phyloP scores from a whole-genome alignment of 2,888 invertebrate species.

The Tyria jacobaeae region DNA sequence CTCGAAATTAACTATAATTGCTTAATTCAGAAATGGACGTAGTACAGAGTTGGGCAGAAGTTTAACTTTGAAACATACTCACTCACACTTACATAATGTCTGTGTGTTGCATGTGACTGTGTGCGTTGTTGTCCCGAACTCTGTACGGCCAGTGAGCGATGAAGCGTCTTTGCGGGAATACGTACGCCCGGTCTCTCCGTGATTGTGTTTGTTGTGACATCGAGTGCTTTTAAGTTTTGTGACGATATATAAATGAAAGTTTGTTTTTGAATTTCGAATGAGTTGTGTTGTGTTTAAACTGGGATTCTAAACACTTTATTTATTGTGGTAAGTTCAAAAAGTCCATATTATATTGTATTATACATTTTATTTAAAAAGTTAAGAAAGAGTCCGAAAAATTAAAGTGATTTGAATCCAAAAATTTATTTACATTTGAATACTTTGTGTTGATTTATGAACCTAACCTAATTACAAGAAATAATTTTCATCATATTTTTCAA shows the following conservation, averaged over 20 bases:
- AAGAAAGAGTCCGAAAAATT: neutral
- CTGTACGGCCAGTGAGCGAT: slow-evolving; percentile 38
- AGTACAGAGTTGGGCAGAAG: slow-evolving; percentile 43
- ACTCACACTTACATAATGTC: slow-evolving; percentile 3
- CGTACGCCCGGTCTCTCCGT: slow-evolving; percentile 22
- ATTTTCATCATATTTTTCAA: too few species aligned
- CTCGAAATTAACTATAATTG: slow-evolving; percentile 86
- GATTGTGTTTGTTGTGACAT: slow-evolving; percentile 47
- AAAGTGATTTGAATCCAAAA: neutral
- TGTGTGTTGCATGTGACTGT: slow-evolving; percentile 23
- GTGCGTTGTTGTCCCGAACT: slow-evolving; percentile 36
- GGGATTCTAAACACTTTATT: slow-evolving; percentile 3
- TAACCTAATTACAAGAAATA: neutral
- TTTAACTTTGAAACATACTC: slow-evolving; percentile 30
- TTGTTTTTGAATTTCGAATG: slow-evolving; percentile 13
- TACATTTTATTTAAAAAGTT: neutral
- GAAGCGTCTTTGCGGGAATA: slow-evolving; percentile 29
- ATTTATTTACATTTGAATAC: too few species aligned
- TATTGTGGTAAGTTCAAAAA: slow-evolving; percentile 11
- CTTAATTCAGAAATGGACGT: slow-evolving; percentile 78
- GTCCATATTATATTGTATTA: too few species aligned
- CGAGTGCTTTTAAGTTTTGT: slow-evolving; percentile 43
- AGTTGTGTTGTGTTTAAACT: slow-evolving; percentile 1
- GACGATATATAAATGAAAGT: slow-evolving; percentile 41
- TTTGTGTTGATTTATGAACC: too few species aligned